Conservation (phyloP, 2,888 invertebrate genomes). For the Teleiodes luculella region DNA sequence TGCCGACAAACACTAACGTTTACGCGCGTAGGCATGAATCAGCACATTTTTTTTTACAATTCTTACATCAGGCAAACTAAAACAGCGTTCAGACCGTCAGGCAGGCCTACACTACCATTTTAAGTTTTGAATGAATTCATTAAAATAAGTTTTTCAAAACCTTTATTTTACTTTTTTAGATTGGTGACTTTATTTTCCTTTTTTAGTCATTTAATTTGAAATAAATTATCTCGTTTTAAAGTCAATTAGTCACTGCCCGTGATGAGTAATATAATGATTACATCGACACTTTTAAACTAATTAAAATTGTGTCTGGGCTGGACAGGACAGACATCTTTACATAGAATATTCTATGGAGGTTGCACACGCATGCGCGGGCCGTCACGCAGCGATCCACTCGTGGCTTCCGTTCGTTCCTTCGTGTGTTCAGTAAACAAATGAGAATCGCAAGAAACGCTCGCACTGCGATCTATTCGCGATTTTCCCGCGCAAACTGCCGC, state of each 20-base stretch:
- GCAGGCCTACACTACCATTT: too few relatives aligned
- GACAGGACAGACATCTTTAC: conserved; percentile 29
- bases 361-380: conserved; percentile 38
- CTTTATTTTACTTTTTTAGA: too few relatives aligned
- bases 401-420: conserved; percentile 7
- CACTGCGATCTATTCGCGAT: conserved; percentile 6
- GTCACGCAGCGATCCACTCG: conserved; percentile 20
- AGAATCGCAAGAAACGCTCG: conserved; percentile 24
- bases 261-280: too few relatives aligned
- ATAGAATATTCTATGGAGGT: conserved; percentile 41
- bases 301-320: conserved; percentile 28
- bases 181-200: too few relatives aligned
- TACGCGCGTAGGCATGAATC: not conserved
- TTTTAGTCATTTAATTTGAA: too few relatives aligned
- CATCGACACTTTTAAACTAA: conserved; percentile 33
- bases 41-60: not conserved
- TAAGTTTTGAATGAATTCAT: too few relatives aligned
- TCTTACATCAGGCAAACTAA: too few relatives aligned
- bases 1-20: conserved; percentile 6
- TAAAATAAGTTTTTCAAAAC: too few relatives aligned
- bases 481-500: conserved; percentile 27
- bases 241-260: too few relatives aligned
- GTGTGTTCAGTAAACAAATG: conserved; percentile 32
- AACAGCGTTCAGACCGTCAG: too few relatives aligned
- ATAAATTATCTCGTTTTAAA: too few relatives aligned